phyloP scores from a whole-genome alignment of 2,797 vertebrate genomes.

The Trachops cirrhosus region DNA sequence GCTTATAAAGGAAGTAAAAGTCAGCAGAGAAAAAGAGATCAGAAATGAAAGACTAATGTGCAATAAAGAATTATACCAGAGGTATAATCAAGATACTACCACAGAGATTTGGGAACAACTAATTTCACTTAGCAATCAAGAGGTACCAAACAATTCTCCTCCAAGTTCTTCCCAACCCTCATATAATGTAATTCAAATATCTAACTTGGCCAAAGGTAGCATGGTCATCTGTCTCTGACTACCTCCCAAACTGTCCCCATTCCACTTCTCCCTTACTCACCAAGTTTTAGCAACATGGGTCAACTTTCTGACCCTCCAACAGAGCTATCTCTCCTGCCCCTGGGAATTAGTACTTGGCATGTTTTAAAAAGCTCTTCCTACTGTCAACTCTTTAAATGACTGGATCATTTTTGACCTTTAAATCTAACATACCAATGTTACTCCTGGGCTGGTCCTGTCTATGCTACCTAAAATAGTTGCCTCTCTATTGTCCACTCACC shows the following conservation, averaged over 20 bases:
- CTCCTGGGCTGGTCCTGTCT: rapidly evolving
- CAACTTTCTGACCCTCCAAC: not conserved
- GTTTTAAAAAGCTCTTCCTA: not conserved
- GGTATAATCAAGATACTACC: not conserved
- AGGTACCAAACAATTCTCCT: not conserved
- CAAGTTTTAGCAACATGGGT: rapidly evolving
- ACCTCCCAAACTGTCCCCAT: not conserved
- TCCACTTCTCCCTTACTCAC: not conserved
- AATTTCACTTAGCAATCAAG: not conserved
- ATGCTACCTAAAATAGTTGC: not conserved
- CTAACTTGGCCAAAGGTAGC: not conserved
- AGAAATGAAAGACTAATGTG: not conserved
- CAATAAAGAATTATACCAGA: not conserved
- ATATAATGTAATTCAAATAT: not conserved
- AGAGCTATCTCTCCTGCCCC: not conserved
- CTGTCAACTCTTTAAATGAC: not conserved
- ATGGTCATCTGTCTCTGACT: not conserved
- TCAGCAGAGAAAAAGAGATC: not conserved
- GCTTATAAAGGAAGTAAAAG: not conserved
- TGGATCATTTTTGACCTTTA: not conserved
- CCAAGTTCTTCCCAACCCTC: not conserved
- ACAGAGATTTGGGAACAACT: not conserved
- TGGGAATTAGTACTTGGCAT: not conserved
- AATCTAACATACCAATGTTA: not conserved
- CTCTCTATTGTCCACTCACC: not conserved